Percentiles rank a stretch among this genome's conserved stretches.
phyloP scores from a whole-genome alignment of 2,888 invertebrate species.

The Temnothorax rugatulus region DNA sequence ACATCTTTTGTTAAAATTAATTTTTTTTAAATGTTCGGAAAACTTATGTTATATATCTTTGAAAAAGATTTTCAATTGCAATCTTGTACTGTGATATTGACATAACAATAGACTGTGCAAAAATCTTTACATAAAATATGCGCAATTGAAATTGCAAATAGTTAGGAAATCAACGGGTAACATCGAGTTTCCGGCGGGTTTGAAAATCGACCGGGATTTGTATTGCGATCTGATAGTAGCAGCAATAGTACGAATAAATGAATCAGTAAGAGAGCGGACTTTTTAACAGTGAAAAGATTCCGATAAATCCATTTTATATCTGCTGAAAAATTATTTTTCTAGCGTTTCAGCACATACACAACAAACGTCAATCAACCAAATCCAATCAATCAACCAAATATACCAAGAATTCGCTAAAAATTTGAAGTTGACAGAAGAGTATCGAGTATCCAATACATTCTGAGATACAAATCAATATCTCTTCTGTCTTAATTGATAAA shows the following conservation, averaged over 20 bases:
- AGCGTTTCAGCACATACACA: not conserved
- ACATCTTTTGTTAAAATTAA: not conserved
- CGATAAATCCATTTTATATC: slow-evolving; percentile 20
- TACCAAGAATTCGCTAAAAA: not conserved
- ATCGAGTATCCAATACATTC: slow-evolving; percentile 34
- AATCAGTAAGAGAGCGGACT: slow-evolving; percentile 11
- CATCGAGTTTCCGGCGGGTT: not conserved
- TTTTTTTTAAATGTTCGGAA: not conserved
- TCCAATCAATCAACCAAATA: slow-evolving; percentile 11
- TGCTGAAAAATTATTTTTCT: slow-evolving; percentile 11
- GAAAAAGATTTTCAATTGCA: not conserved
- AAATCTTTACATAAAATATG: slow-evolving; percentile 8
- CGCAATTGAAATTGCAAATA: not conserved
- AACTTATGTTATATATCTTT: not conserved
- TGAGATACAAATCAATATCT: not conserved
- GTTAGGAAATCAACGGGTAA: not conserved
- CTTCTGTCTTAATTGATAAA: not conserved
- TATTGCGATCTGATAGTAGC: slow-evolving; percentile 24
- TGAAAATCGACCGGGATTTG: not conserved
- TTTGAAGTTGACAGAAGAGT: not conserved
- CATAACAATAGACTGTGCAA: not conserved
- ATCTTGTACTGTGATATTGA: not conserved
- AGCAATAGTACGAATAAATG: slow-evolving; percentile 17
- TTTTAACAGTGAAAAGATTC: slow-evolving; percentile 3
- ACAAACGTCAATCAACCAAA: slow-evolving; percentile 13